These are phyloP conservation scores for Holothuria leucospilota DNA, from an alignment of 53 echinoderm and acorn worm species.

Conservation along the genomic window DNA sequence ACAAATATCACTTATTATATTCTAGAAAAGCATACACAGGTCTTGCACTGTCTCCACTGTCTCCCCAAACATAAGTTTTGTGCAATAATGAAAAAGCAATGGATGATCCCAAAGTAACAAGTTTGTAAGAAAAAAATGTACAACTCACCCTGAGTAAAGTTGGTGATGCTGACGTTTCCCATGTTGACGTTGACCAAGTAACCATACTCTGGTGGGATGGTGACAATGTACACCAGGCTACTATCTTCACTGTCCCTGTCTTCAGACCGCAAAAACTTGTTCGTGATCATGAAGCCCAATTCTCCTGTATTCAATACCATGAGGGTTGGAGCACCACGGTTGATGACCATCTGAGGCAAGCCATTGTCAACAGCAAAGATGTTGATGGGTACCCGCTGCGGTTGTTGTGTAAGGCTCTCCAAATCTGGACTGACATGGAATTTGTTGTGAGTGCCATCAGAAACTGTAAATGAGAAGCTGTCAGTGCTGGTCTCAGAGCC, in stretches of 20 bases:
- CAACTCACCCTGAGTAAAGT: slow-evolving; percentile 97
- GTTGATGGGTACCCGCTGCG: slow-evolving; percentile 83
- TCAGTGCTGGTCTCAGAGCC: slow-evolving; percentile 79
- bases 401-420: slow-evolving; percentile 79
- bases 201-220: slow-evolving; percentile 82
- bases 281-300: slow-evolving; percentile 96
- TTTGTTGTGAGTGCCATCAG: slow-evolving; percentile 95
- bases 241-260: slow-evolving; percentile 91
- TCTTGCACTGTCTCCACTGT: too few relatives aligned
- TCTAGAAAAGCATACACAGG: too few relatives aligned
- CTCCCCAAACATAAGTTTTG: too few relatives aligned
- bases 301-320: slow-evolving; percentile 78
- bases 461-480: slow-evolving; percentile 97
- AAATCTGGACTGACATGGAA: slow-evolving; percentile 88
- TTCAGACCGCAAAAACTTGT: slow-evolving; percentile 95
- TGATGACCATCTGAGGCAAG: slow-evolving; percentile 92
- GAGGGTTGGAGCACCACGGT: slow-evolving; percentile 94
- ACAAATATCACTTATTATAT: too few relatives aligned
- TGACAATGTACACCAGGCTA: slow-evolving; percentile 81
- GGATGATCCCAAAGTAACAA: neutral
- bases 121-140: neutral
- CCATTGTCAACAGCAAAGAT: slow-evolving; percentile 94
- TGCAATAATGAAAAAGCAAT: too few relatives aligned
- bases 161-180: slow-evolving; percentile 90
- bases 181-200: slow-evolving; percentile 89